Base-by-base conservation (phyloP, 1,140 invertebrate species). In the Mylabris phalerata region DNA sequence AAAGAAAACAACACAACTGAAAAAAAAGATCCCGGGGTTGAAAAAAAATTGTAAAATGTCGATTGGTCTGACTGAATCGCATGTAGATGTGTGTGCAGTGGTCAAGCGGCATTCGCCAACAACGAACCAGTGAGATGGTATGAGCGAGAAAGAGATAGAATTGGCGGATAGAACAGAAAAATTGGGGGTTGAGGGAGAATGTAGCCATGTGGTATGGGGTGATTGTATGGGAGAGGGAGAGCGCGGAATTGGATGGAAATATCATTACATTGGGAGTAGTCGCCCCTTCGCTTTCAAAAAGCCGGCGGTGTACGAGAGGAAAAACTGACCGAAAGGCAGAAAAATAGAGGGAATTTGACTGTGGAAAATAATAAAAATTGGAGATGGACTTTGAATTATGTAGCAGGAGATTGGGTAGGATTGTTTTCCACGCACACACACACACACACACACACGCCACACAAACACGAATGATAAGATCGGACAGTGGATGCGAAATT, bases 291-390 rank as follows among this genome's bases (percentile, higher is more conserved):
- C 67, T 67, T 62, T 65, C 62, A 68, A 70, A 32, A 32, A 32
- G 32, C 32, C 32, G 32, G 32, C 4, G 32, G 7, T 32, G 7
- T 32, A 3, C 32, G 32, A 32, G 32, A 32, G 32, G 7, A 66
- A 68, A 70, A 68, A 69, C 68, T 68, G 70, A 68, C 67, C 69
- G 68, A 71, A 67, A 70, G 67, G 68, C 68, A 70, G 68, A 70
- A 70, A 71, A 71, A 71, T 70, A 70, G 68, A 71, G 70, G 66
- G 70, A 71, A 71, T 70, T 71, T 71, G 68, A 72, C 70, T 72
- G 70, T 69, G 70, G 70, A 72, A 72, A 72, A 72, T 72, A 72
- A 72, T 70, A 70, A 72, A 71, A 72, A 70, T 72, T 72, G 67
- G 67, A 72, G 67, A 70, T 70, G 70, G 68, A 72, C 68, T 72